Evolutionary conservation across 2,888 invertebrate genomes (phyloP).

Genomic region (Scaptomyza caliginosa): DNA sequence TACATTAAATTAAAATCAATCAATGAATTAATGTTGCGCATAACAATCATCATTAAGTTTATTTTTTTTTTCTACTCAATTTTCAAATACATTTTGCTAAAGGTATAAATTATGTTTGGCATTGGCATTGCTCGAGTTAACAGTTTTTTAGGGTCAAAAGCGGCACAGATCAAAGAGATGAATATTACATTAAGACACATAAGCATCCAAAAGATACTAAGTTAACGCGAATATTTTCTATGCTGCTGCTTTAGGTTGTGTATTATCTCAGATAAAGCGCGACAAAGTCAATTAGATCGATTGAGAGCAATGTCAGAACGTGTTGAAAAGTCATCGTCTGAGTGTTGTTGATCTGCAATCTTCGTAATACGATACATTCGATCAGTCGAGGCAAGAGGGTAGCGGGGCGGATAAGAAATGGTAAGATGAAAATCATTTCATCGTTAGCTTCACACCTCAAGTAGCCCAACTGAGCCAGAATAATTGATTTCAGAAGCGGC

Average conservation of each 20-base stretch:
- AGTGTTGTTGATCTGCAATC: not conserved
- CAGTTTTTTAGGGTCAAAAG: constrained; percentile 8
- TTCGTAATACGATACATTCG: constrained; percentile 17
- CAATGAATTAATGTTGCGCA: not conserved
- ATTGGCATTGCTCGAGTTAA: constrained; percentile 4
- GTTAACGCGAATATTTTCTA: not conserved
- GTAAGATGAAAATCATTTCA: constrained; percentile 45
- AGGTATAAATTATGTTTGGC: constrained; percentile 2
- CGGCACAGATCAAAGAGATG: constrained; percentile 17
- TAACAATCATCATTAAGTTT: constrained; percentile 24
- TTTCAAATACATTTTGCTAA: constrained; percentile 1
- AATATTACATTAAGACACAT: not conserved
- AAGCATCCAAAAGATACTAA: not conserved
- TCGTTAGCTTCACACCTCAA: constrained; percentile 69
- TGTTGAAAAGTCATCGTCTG: constrained; percentile 22
- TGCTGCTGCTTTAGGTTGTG: too few relatives aligned
- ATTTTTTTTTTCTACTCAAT: too few relatives aligned
- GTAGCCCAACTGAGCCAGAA: constrained; percentile 37
- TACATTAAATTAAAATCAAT: not conserved
- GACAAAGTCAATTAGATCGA: not conserved
- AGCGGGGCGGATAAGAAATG: not conserved
- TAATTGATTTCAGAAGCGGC: constrained; percentile 66
- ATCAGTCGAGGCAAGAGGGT: not conserved
- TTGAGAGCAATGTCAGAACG: constrained; percentile 3
- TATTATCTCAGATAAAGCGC: not conserved